phyloP scores from a whole-genome alignment of 2,797 vertebrate genomes.

The Mycteria americana region DNA sequence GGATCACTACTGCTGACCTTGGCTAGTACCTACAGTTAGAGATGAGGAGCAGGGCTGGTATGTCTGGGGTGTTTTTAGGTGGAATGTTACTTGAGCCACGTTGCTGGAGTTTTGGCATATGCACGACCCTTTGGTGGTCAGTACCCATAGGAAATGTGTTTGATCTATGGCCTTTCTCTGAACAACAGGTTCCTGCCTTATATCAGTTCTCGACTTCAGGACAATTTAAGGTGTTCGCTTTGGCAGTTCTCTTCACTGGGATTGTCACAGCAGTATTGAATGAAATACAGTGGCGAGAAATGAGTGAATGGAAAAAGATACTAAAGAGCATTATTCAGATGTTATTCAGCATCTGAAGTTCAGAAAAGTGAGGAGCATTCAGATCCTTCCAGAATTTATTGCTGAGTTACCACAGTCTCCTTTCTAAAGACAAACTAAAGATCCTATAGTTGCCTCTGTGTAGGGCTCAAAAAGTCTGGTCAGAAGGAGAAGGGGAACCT shows the following conservation, averaged over 20 bases:
- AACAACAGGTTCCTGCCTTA: background rate
- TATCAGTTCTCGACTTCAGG: background rate
- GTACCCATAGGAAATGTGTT: background rate
- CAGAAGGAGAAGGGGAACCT: background rate
- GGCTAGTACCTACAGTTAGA: background rate
- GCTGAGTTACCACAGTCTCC: background rate
- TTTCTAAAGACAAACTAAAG: background rate
- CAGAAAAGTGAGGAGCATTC: background rate
- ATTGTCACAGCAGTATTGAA: background rate
- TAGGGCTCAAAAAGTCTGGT: background rate
- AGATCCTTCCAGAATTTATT: background rate
- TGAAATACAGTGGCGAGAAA: background rate
- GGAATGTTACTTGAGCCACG: fast-evolving
- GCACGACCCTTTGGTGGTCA: background rate
- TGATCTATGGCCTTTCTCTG: background rate
- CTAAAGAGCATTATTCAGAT: background rate
- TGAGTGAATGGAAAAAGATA: background rate
- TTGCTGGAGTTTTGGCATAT: background rate
- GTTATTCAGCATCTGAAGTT: background rate
- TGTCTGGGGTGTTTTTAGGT: background rate
- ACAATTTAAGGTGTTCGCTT: background rate
- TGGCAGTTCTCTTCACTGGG: background rate
- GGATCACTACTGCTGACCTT: background rate
- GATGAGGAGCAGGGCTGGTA: background rate
- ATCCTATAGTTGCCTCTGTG: background rate